Evolutionary conservation across 1,140 invertebrate genomes (phyloP).

Genomic region (Epicauta chinensis): DNA sequence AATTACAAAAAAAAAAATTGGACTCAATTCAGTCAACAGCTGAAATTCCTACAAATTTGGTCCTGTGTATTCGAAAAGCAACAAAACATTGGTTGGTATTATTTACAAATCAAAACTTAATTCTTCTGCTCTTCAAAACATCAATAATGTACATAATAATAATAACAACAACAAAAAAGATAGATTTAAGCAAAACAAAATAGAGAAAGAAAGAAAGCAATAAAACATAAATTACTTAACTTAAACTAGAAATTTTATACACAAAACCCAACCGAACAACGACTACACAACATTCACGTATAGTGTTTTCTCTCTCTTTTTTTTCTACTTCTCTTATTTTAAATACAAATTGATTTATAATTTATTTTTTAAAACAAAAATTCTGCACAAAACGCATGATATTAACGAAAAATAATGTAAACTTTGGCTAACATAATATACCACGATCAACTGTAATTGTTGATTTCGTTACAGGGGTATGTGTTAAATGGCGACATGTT

Average conservation of each 20-base stretch:
- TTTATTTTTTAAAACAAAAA: background rate
- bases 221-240: slow-evolving; percentile 24
- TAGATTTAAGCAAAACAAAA: slow-evolving; percentile 19
- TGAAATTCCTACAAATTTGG: too few species aligned
- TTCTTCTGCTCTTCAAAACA: background rate
- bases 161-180: slow-evolving; percentile 20
- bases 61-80: too few species aligned
- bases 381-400: background rate
- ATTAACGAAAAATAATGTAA: slow-evolving; percentile 1
- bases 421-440: slow-evolving; percentile 40
- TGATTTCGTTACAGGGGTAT: slow-evolving; percentile 37
- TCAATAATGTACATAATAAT: slow-evolving; percentile 6
- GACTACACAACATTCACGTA: background rate
- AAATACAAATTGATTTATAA: background rate
- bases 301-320: background rate
- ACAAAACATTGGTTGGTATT: background rate
- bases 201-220: slow-evolving; percentile 18
- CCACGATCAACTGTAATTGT: slow-evolving; percentile 42
- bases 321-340: background rate
- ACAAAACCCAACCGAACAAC: slow-evolving; percentile 13
- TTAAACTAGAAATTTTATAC: slow-evolving; percentile 8
- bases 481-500: slow-evolving; percentile 39
- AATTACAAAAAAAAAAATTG: too few species aligned
- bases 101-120: background rate
- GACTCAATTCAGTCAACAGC: too few species aligned